Conservation (phyloP, 2,888 invertebrate genomes). For the Muscina levida region DNA sequence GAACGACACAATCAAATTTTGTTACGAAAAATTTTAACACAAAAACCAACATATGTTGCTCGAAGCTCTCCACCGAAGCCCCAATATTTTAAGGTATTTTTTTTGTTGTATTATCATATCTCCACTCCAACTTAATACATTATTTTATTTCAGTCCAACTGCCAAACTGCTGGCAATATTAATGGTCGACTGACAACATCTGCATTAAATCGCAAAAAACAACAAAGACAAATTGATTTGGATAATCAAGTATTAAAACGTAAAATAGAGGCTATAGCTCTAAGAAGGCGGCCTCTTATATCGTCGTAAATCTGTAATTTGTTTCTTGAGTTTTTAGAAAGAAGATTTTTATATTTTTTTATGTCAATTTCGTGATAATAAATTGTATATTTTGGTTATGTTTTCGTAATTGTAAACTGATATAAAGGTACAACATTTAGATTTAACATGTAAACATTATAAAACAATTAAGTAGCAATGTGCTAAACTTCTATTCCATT, state of each 20-base stretch:
- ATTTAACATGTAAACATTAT: too few species aligned
- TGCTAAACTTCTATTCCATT: slow-evolving; percentile 35
- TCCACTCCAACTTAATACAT: slow-evolving; percentile 15
- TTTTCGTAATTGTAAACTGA: not conserved
- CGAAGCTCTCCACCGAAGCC: slow-evolving; percentile 39
- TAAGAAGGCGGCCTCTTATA: slow-evolving; percentile 54
- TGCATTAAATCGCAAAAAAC: slow-evolving; percentile 81
- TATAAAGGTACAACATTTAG: not conserved
- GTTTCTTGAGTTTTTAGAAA: not conserved
- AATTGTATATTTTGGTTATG: not conserved
- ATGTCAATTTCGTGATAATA: not conserved
- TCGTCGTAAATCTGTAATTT: slow-evolving; percentile 20
- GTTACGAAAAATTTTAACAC: slow-evolving; percentile 82
- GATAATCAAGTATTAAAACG: slow-evolving; percentile 82
- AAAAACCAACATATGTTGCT: slow-evolving; percentile 72
- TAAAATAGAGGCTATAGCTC: slow-evolving; percentile 77
- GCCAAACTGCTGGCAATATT: slow-evolving; percentile 71
- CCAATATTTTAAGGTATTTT: slow-evolving; percentile 58
- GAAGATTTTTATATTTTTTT: slow-evolving; percentile 21
- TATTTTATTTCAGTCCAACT: slow-evolving; percentile 55
- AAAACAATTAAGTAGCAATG: too few species aligned
- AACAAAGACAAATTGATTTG: slow-evolving; percentile 82
- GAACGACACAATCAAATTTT: slow-evolving; percentile 83
- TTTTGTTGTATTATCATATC: not conserved
- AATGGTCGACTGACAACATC: slow-evolving; percentile 71